phyloP scores from a whole-genome alignment of 2,113 vertebrate genomes.

The Jacana jacana region DNA sequence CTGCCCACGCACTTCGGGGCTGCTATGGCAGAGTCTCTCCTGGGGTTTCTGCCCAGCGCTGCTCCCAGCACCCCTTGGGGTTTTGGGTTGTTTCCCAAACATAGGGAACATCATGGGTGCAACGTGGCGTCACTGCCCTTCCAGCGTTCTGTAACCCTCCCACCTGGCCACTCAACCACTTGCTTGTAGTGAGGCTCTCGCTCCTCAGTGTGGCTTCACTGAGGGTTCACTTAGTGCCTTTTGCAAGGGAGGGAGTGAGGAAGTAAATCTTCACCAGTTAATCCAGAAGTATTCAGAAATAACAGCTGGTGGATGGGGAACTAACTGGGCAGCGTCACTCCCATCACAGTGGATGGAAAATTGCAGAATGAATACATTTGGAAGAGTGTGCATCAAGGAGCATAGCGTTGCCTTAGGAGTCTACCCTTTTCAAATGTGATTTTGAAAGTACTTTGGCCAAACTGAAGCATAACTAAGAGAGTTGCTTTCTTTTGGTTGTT shows the following conservation, averaged over 20 bases:
- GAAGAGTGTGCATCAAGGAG: neutral
- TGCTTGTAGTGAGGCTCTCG: too few relatives aligned
- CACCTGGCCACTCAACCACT: too few relatives aligned
- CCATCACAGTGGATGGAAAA: neutral
- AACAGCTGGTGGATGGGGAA: neutral
- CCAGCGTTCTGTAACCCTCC: neutral
- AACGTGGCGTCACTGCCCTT: neutral
- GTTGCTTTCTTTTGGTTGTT: neutral
- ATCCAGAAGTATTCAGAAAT: neutral
- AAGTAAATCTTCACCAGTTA: neutral
- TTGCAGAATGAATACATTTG: neutral
- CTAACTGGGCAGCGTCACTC: neutral
- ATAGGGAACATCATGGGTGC: neutral
- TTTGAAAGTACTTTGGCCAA: neutral
- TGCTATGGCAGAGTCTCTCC: neutral
- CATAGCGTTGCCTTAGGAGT: neutral
- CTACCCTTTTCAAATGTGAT: neutral
- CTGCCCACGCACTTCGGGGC: neutral
- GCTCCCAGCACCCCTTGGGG: neutral
- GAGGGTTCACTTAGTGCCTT: neutral
- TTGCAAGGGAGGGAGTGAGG: neutral
- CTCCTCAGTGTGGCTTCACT: too few relatives aligned
- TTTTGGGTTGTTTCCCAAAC: neutral
- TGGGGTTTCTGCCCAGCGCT: neutral
- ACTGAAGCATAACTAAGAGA: neutral